Conservation (phyloP, 2,797 vertebrate species). For the Euthynnus affinis region DNA sequence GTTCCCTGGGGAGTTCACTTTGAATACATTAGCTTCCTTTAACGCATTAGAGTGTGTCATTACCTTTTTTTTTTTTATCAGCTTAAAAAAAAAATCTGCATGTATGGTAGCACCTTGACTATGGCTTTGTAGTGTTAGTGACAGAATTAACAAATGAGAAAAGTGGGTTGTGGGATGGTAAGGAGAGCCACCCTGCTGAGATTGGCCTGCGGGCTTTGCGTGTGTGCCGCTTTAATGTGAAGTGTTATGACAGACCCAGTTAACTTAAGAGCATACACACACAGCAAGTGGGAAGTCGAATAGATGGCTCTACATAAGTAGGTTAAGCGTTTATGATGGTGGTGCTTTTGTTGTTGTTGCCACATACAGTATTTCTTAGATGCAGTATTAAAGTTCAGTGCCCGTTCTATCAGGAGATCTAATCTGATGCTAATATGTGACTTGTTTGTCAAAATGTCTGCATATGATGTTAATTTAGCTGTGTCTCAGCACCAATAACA, state of each 20-base stretch:
- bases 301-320: slow-evolving; percentile 48
- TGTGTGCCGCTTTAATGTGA: slow-evolving; percentile 60
- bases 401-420: neutral
- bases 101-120: neutral
- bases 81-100: neutral
- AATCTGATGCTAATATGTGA: neutral
- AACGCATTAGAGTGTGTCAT: neutral
- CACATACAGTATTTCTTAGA: slow-evolving; percentile 27
- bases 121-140: slow-evolving; percentile 42
- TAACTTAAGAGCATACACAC: slow-evolving; percentile 61
- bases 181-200: slow-evolving; percentile 57
- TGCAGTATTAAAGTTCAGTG: slow-evolving; percentile 3
- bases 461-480: neutral
- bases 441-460: neutral
- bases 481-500: neutral
- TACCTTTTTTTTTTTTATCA: neutral
- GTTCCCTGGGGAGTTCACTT: neutral
- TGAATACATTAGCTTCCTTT: neutral
- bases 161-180: slow-evolving; percentile 52
- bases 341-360: slow-evolving; percentile 31
- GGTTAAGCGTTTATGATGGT: slow-evolving; percentile 55
- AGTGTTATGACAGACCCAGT: slow-evolving; percentile 68
- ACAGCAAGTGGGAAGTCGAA: slow-evolving; percentile 47
- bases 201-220: slow-evolving; percentile 41
- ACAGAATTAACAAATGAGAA: slow-evolving; percentile 63